These are phyloP conservation scores for Parazoanthus atlanticus DNA, from an alignment of 92 coral and sea anemone species.

Conservation along the genomic window DNA sequence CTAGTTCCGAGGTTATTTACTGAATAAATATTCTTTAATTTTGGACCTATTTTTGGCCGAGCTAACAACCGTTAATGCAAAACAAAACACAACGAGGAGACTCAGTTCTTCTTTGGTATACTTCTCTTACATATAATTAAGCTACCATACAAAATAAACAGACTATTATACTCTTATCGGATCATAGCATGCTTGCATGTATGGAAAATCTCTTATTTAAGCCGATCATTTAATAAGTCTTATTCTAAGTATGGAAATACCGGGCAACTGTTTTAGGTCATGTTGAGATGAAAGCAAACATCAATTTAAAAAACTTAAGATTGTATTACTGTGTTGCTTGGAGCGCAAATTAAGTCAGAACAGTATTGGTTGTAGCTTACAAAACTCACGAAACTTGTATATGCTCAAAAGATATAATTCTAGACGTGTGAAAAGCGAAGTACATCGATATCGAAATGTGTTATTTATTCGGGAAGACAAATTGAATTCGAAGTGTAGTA, in stretches of 20 bases:
- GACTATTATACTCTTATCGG: neutral
- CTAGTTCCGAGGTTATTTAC: neutral
- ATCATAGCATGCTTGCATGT: neutral
- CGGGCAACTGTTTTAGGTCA: neutral
- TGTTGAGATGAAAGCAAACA: constrained; percentile 17
- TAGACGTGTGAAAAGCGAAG: neutral
- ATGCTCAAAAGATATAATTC: neutral
- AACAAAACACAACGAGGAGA: neutral
- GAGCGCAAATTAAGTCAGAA: neutral
- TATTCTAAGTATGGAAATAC: constrained; percentile 9
- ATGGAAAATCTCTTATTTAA: too few species aligned
- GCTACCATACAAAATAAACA: neutral
- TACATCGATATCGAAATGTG: neutral
- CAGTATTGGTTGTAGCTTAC: neutral
- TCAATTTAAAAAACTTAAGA: neutral
- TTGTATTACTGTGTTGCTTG: neutral
- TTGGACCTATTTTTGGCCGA: neutral
- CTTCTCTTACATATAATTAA: neutral
- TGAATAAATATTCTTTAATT: neutral
- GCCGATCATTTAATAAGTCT: neutral
- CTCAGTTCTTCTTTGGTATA: neutral
- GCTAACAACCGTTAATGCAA: neutral
- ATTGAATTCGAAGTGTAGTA: neutral
- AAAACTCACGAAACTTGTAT: neutral
- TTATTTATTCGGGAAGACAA: neutral